Evolutionary conservation across 2,797 vertebrate species (phyloP).

Genomic region (Mus caroli): DNA sequence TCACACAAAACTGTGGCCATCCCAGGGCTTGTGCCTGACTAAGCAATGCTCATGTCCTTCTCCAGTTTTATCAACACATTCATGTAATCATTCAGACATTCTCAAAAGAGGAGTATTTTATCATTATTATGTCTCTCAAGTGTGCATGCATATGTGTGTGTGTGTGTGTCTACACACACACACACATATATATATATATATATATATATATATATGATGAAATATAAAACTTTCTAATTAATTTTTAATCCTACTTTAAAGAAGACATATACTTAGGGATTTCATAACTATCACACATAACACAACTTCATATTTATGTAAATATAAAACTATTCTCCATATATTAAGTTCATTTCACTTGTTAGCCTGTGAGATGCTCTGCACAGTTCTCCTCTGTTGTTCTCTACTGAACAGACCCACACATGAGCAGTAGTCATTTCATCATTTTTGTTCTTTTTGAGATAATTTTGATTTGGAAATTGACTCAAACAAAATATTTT

Average conservation of each 20-base stretch:
- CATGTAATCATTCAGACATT: slow-evolving; percentile 1
- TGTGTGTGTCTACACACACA: background rate
- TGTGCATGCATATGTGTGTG: background rate
- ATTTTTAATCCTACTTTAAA: background rate
- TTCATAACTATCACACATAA: background rate
- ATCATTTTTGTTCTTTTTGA: slow-evolving; percentile 35
- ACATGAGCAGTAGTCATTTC: slow-evolving; percentile 10
- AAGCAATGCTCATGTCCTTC: background rate
- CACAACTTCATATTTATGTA: background rate
- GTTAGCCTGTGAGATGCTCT: background rate
- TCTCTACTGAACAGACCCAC: background rate
- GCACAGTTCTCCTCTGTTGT: background rate
- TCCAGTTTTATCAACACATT: background rate
- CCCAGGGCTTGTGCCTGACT: background rate
- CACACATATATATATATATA: background rate
- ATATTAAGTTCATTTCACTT: background rate
- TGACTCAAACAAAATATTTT: background rate
- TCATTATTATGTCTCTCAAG: slow-evolving; percentile 40
- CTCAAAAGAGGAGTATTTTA: background rate
- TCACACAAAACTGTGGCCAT: background rate
- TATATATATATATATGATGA: background rate
- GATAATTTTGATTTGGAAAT: background rate
- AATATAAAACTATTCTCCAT: background rate
- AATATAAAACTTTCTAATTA: slow-evolving; percentile 49
- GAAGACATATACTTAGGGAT: background rate